Evolutionary conservation across 2,888 invertebrate genomes (phyloP), one percentile per base, ranked within the genome.

Genomic region (Acanthosepion lycidas): DNA sequence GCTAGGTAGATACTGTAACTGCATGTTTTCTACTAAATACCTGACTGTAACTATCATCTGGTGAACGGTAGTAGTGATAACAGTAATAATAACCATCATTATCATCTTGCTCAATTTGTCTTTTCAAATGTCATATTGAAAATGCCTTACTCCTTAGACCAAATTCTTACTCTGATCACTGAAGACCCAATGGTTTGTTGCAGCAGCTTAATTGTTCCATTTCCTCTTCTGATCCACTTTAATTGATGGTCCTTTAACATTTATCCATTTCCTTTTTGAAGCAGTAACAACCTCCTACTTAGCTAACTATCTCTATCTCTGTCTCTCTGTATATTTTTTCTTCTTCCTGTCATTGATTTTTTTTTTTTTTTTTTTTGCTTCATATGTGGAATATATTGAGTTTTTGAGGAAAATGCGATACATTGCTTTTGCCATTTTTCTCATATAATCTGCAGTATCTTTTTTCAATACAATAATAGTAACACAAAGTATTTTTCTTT

Each of bases 201-300:
- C 78, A 78, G n/a, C n/a, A 78, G 18, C 78, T 78, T 78, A 78
- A 78, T 78, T 78, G 78, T n/a, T 78, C 78, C 78, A 78, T 78
- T 78, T 78, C 78, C n/a, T 78, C n/a, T 78, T n/a, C 78, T 78
- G 78, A 78, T 78, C n/a, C n/a, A 78, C n/a, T 78, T 78, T 78
- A 78, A 78, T 78, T 78, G 78, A 78, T 78, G 5, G 12, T 78
- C 78, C 78, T 78, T 78, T n/a, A 78, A 78, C 78, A 78, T 78
- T 78, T 78, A 78, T 12, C 78, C 78, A 78, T 78, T 78, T 78
- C 78, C n/a, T 28, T 78, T 78, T 78, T 12, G n/a, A 78, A 78
- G 28, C 78, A 78, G 78, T 78, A 6, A 78, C 28, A 78, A 28
- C 78, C n/a, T 12, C 78, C 8, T 78, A n/a, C 59, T 59, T 59